Conservation (phyloP, 2,113 vertebrate species). For the Vombatus ursinus region DNA sequence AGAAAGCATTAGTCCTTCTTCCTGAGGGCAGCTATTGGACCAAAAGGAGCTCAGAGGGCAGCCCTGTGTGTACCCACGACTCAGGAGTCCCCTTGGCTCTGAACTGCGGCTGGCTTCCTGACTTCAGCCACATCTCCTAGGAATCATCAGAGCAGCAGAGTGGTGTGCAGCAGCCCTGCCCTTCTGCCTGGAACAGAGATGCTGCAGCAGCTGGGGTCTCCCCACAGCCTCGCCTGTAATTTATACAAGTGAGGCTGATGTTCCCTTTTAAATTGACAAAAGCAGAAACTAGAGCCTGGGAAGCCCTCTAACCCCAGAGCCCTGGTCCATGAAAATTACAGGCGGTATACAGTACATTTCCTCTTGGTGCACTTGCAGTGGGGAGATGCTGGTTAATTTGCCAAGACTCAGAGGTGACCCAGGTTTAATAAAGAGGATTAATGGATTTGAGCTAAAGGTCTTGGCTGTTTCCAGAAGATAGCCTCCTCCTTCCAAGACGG, state of each 20-base stretch:
- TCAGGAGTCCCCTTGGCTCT: accelerated
- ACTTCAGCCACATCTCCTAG: no score
- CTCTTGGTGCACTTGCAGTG: slow-evolving; percentile 84
- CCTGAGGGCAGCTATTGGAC: background rate
- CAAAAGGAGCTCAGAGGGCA: background rate
- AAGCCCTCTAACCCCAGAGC: slow-evolving; percentile 81
- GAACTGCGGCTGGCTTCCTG: background rate
- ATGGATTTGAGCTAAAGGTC: slow-evolving; percentile 90
- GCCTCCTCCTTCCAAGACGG: slow-evolving; percentile 83
- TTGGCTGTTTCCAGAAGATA: slow-evolving; percentile 87
- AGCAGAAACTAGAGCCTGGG: slow-evolving; percentile 78
- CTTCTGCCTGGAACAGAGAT: background rate
- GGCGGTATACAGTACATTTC: slow-evolving; percentile 67
- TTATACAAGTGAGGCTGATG: slow-evolving; percentile 80
- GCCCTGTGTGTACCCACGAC: accelerated
- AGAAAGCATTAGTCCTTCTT: background rate
- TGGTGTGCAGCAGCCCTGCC: accelerated
- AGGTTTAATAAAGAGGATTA: slow-evolving; percentile 90
- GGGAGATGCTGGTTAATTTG: slow-evolving; percentile 87
- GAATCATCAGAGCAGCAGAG: background rate
- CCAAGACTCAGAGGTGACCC: slow-evolving; percentile 87
- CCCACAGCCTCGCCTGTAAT: slow-evolving; percentile 62
- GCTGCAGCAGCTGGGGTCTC: background rate
- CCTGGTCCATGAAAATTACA: slow-evolving; percentile 84
- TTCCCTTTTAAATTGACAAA: slow-evolving; percentile 86